Evolutionary conservation across 2,888 invertebrate species (phyloP).

Genomic region (Yponomeuta evonymella): DNA sequence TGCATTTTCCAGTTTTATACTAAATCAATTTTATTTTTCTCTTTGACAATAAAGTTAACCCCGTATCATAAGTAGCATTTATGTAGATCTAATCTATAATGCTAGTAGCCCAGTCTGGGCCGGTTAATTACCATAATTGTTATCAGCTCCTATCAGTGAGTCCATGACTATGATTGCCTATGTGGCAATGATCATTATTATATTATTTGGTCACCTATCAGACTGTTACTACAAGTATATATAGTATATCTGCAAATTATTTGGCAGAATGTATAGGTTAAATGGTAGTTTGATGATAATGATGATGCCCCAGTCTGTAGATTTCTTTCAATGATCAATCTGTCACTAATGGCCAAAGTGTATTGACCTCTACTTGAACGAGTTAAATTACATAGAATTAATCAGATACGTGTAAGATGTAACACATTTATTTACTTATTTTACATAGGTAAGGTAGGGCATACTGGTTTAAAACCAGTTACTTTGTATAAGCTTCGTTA

Average conservation of each 20-base stretch:
- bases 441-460: no score
- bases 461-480: no score
- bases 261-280: neutral
- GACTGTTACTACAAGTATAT: neutral
- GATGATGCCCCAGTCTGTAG: neutral
- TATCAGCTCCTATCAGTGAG: no score
- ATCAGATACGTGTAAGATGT: no score
- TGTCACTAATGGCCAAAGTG: neutral
- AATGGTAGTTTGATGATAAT: neutral
- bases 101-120: neutral
- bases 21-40: neutral
- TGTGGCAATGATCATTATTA: neutral
- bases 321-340: neutral
- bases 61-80: neutral
- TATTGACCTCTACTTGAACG: neutral
- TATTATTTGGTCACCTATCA: neutral
- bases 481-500: no score
- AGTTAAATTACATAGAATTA: neutral
- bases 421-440: no score
- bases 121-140: no score
- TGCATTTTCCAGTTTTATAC: neutral
- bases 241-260: neutral
- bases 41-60: neutral
- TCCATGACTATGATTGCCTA: no score
- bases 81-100: slow-evolving; percentile 1